Evolutionary conservation across 2,797 vertebrate genomes (phyloP).

Genomic region (Rhynchotus rufescens): DNA sequence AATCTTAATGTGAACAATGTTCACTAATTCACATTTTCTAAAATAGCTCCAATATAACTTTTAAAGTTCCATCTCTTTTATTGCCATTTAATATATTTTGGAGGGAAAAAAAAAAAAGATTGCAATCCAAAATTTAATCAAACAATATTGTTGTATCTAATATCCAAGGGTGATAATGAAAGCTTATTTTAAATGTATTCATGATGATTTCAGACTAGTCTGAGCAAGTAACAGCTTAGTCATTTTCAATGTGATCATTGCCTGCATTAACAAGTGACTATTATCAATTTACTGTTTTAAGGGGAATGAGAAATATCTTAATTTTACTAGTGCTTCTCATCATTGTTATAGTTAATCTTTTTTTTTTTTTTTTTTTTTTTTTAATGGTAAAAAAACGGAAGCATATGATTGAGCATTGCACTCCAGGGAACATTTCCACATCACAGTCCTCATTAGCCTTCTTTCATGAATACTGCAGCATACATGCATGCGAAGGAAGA

Average conservation of each 20-base stretch:
- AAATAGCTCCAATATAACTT: not conserved
- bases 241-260: conserved; percentile 2
- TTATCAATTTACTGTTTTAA: conserved; percentile 32
- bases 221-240: not conserved
- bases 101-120: not conserved
- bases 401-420: not conserved
- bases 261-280: not conserved
- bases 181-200: conserved; percentile 22
- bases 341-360: not conserved
- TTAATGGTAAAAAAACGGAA: not conserved
- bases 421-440: not conserved
- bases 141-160: conserved; percentile 18
- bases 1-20: not conserved
- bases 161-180: conserved; percentile 30
- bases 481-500: not conserved
- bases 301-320: not conserved
- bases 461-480: not conserved
- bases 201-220: conserved; percentile 25
- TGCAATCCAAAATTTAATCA: conserved; percentile 21
- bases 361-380: not conserved
- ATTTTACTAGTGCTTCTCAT: not conserved
- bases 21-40: not conserved
- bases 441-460: not conserved
- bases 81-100: not conserved
- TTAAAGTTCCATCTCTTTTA: not conserved